Percentiles rank a stretch among this genome's conserved stretches.
phyloP scores from a whole-genome alignment of 2,797 vertebrate species.

The Sciurus vulgaris region DNA sequence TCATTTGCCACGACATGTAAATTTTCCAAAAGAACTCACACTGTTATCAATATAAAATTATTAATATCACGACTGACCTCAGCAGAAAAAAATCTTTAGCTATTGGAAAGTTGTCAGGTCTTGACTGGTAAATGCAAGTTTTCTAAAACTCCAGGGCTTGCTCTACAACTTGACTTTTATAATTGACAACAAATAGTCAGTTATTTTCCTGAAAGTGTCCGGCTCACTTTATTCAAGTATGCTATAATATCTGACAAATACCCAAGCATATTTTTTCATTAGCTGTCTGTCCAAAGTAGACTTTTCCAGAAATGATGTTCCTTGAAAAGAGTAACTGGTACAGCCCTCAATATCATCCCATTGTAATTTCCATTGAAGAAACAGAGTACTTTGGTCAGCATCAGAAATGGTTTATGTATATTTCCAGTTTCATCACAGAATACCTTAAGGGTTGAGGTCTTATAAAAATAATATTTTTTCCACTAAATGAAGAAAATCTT shows the following conservation, averaged over 20 bases:
- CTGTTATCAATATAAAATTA: not conserved
- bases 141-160: not conserved
- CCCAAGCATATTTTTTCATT: not conserved
- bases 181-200: not conserved
- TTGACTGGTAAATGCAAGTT: not conserved
- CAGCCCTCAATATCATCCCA: not conserved
- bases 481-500: not conserved
- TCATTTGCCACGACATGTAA: not conserved
- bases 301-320: not conserved
- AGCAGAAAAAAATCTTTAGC: not conserved
- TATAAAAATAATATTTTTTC: not conserved
- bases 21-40: not conserved
- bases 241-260: not conserved
- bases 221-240: not conserved
- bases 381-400: not conserved
- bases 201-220: not conserved
- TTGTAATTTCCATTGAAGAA: not conserved
- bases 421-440: not conserved
- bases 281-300: not conserved
- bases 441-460: not conserved
- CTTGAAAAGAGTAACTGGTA: not conserved
- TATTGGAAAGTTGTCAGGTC: not conserved
- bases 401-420: not conserved
- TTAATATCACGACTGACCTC: not conserved
- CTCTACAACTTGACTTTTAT: constrained; percentile 50